Base-by-base conservation (phyloP, 2,888 invertebrate genomes). In the Polydrusus cervinus region DNA sequence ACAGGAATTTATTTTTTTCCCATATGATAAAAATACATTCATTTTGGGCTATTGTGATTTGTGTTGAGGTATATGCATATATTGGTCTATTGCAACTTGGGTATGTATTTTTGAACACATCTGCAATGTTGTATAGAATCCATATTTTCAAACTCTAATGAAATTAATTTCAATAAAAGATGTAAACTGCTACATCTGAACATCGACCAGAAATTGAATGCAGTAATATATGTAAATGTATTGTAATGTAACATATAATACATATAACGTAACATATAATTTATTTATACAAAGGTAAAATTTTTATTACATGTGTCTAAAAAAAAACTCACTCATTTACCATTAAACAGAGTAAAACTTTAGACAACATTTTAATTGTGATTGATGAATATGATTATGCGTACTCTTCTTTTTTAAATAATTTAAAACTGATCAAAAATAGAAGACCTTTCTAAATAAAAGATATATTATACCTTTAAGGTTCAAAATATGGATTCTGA, bases 21-120 rank as follows among this genome's bases (percentile, higher is more conserved):
- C 78, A 79, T 81, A 82, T 84, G 83, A 84, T 83, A 85, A 85
- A 84, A 84, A 85, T 85, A 85, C 85, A 84, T 83, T 82, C 60
- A 68, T 68, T 80, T 82, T 82, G 83, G 83, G 82, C 85, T 84
- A 84, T 84, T 84, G 84, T 84, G 78, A 79, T 78, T 77, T 82
- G 79, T 81, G 80, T 81, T 85, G 85, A 85, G 85, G 85, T 85
- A 85, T 84, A 83, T 65, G 47, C 80, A 81, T 81, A 73, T 25
- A 73, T 84, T 83, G 83, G 82, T 83, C 83, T 83, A 83, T 82
- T 83, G 82, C 82, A 78, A 76, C 57, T 62, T 55, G 55, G 25
- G 53, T 66, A 57, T 60, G 34, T 43, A 45, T 43, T 62, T 62
- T 20, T 45, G 64, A 64, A 64, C 64, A 64, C 64, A 64, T 64